phyloP scores from a whole-genome alignment of 1,140 invertebrate genomes.

The Drosophila obscura region DNA sequence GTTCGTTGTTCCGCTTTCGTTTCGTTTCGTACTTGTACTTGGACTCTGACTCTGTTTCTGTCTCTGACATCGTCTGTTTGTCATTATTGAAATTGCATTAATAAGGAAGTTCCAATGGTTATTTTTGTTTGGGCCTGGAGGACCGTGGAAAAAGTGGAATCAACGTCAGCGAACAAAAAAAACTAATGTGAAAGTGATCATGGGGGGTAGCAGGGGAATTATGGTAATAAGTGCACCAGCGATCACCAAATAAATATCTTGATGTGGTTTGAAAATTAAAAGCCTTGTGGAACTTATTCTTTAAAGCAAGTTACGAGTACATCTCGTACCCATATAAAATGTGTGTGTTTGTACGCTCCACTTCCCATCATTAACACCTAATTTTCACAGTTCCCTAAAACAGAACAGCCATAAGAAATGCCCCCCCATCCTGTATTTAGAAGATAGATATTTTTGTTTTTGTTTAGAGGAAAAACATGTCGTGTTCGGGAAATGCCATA shows the following conservation, averaged over 20 bases:
- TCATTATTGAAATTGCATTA: constrained; percentile 79
- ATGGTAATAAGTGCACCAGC: constrained; percentile 12
- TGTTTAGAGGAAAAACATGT: constrained; percentile 56
- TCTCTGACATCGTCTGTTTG: constrained; percentile 28
- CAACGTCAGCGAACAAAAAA: constrained; percentile 34
- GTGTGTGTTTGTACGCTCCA: constrained; percentile 10
- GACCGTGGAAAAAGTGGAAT: constrained; percentile 19
- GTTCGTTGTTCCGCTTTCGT: constrained; percentile 50
- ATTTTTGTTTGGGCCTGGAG: constrained; percentile 64
- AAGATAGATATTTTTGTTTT: constrained; percentile 45
- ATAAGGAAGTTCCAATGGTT: constrained; percentile 78
- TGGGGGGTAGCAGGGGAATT: not conserved
- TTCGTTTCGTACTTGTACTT: constrained; percentile 51
- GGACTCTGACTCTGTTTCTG: constrained; percentile 30
- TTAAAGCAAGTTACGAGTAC: too few species aligned
- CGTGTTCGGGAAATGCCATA: constrained; percentile 35
- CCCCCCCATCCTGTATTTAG: constrained; percentile 10
- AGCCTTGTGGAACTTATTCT: too few species aligned
- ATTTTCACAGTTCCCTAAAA: constrained; percentile 11
- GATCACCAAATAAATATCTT: not conserved
- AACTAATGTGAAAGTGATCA: constrained; percentile 29
- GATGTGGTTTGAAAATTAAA: not conserved
- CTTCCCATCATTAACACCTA: constrained; percentile 40
- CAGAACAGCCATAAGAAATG: constrained; percentile 23
- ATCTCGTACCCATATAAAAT: too few species aligned